These are phyloP conservation scores for Carcina quercana DNA, from an alignment of 2,888 invertebrate genomes.

Conservation along the genomic window DNA sequence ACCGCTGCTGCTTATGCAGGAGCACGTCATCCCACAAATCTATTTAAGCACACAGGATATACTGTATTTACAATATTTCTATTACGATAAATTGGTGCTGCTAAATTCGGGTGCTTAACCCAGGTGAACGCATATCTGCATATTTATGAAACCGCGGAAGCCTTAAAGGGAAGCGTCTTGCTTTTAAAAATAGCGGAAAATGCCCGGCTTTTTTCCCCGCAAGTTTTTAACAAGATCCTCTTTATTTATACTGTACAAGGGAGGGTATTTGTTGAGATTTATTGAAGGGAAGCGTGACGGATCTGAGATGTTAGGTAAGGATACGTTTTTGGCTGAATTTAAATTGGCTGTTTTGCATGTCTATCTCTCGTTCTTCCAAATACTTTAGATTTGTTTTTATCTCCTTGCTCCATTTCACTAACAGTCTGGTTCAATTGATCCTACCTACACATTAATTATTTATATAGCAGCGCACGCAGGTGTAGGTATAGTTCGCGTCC, in stretches of 20 bases:
- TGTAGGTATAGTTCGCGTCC: too few relatives aligned
- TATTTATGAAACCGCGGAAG: slow-evolving; percentile 68
- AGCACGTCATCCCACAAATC: slow-evolving; percentile 61
- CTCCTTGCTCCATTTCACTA: too few relatives aligned
- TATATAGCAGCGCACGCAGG: too few relatives aligned
- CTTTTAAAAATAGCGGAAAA: slow-evolving; percentile 64
- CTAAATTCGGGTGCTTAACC: slow-evolving; percentile 65
- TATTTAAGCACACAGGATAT: slow-evolving; percentile 56
- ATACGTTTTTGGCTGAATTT: slow-evolving; percentile 47
- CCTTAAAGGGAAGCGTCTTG: slow-evolving; percentile 60
- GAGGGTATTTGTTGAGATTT: slow-evolving; percentile 49
- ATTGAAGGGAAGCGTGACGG: slow-evolving; percentile 62
- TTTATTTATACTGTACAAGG: slow-evolving; percentile 65
- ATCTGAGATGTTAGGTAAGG: slow-evolving; percentile 51
- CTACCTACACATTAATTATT: too few relatives aligned
- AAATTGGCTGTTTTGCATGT: slow-evolving; percentile 45
- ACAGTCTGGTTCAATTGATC: too few relatives aligned
- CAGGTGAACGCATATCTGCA: slow-evolving; percentile 73
- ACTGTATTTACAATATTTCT: slow-evolving; percentile 68
- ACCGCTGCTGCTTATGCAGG: slow-evolving; percentile 55
- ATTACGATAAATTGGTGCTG: slow-evolving; percentile 67
- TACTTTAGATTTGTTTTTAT: slow-evolving; percentile 20
- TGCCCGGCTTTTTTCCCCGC: slow-evolving; percentile 52
- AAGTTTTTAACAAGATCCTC: slow-evolving; percentile 71
- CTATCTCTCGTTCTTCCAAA: too few relatives aligned